Evolutionary conservation across 2,113 vertebrate species (phyloP).

Genomic region (Eulacestoma nigropectus): DNA sequence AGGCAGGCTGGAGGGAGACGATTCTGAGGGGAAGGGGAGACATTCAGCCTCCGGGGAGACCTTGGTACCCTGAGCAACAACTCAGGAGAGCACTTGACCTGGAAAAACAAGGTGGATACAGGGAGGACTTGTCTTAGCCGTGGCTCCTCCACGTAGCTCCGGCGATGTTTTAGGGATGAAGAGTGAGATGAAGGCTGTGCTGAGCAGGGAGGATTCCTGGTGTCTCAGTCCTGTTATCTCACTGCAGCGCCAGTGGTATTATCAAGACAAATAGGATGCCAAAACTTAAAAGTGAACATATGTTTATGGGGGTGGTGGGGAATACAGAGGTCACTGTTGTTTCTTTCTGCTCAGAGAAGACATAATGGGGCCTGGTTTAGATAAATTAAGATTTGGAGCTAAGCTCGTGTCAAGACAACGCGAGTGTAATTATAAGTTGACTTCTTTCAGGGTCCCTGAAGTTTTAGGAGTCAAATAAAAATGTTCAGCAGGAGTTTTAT

Average conservation of each 20-base stretch:
- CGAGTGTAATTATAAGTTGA: conserved; percentile 36
- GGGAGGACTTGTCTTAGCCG: neutral
- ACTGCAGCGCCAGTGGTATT: conserved; percentile 21
- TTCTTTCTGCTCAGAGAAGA: conserved; percentile 41
- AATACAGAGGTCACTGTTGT: conserved; percentile 43
- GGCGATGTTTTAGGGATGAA: neutral
- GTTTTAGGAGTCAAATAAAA: conserved; percentile 24
- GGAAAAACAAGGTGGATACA: neutral
- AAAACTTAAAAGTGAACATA: conserved; percentile 49
- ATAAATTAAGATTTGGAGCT: conserved; percentile 54
- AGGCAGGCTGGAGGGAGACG: accelerated
- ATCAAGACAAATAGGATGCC: conserved; percentile 54
- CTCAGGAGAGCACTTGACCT: neutral
- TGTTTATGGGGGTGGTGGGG: conserved; percentile 48
- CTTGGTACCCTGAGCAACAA: neutral
- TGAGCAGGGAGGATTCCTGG: conserved; percentile 20
- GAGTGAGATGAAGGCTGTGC: neutral
- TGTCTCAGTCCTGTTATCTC: neutral
- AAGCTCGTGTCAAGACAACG: neutral
- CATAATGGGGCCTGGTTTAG: conserved; percentile 44
- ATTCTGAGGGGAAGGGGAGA: neutral
- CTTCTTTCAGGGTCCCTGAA: conserved; percentile 24
- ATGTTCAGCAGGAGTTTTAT: conserved; percentile 24
- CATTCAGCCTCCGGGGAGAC: neutral
- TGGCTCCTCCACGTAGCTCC: accelerated